phyloP scores from a whole-genome alignment of 2,797 vertebrate genomes.

The Leptatherina wallacei region DNA sequence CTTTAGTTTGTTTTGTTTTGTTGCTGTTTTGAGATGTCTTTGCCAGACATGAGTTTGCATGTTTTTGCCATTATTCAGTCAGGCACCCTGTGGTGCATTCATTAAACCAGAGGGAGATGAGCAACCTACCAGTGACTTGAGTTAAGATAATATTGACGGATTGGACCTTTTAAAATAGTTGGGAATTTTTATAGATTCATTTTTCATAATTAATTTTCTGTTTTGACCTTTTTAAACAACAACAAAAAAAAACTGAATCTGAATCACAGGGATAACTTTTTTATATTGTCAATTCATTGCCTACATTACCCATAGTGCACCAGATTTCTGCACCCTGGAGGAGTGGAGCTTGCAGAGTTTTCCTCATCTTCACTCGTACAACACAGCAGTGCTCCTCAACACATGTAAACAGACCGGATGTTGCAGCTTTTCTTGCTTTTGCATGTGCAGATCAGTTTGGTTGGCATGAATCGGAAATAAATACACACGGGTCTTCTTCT shows the following conservation, averaged over 20 bases:
- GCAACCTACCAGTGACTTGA: not conserved
- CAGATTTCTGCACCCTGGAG: not conserved
- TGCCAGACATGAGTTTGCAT: conserved; percentile 28
- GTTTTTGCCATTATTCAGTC: conserved; percentile 18
- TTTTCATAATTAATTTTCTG: not conserved
- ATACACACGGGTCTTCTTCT: too few relatives aligned
- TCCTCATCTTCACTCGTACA: not conserved
- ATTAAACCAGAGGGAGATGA: not conserved
- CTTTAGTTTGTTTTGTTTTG: conserved; percentile 19
- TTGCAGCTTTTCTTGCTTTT: not conserved
- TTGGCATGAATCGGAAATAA: too few relatives aligned
- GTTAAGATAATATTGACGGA: not conserved
- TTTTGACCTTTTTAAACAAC: too few relatives aligned
- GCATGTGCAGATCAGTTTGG: not conserved
- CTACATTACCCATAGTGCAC: conserved; percentile 18
- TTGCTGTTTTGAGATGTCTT: not conserved
- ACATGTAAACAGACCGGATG: not conserved
- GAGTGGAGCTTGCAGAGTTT: not conserved
- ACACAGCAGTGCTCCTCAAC: not conserved
- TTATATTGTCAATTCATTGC: not conserved
- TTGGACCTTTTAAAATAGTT: too few relatives aligned
- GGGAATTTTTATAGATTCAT: not conserved
- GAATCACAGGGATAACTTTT: too few relatives aligned
- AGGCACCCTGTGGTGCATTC: not conserved
- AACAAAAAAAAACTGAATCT: not conserved